Base-by-base conservation (phyloP, 2,797 vertebrate genomes). In the Brachymystax lenok region DNA sequence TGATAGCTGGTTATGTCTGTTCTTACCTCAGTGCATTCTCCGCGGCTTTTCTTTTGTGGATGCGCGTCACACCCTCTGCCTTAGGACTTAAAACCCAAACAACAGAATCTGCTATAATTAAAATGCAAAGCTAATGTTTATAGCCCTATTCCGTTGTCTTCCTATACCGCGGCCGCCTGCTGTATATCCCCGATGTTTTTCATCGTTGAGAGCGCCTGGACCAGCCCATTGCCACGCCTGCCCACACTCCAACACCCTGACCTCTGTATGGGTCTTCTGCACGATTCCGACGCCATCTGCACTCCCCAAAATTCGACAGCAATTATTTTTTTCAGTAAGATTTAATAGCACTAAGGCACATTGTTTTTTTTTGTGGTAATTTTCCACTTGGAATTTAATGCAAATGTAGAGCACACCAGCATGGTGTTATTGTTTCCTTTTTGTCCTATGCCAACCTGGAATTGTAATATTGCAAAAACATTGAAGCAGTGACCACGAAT, bases 21-120 rank as follows among this genome's bases (percentile, higher is more conserved):
- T 77, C 92, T 91, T 88, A 94, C 94, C 94, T 94, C 87, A 93
- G 82, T 50, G 84, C 91, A 93, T 93, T 86, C 82, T 87, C 84
- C 4, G 80, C 74, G 81, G 52, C 64, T 74, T 27, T 83, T 85
- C 86, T 71, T 88, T 83, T 77, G 84, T 69, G 88, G 87, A 78
- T 78, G 89, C 82, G 56, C 63, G 84, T 83, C 85, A 75, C 87
- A 82, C 87, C 87, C 88, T 82, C 88, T 71, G 80, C 72, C 75
- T 82, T 46, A 66, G 7, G 17, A 1, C 2, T 27, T 69, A 75
- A 71, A 74, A 75, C 70, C 76, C 69, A 77, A 33, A 59, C 10
- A 46, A 46, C 80, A 75, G 4, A 79, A 78, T 67, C 69, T 4
- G 50, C 50, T 14, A 17, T 14, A 54, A 54, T 19, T 72, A 61